Percentiles rank a stretch among this genome's conserved stretches.
Evolutionary conservation across 2,797 vertebrate genomes (phyloP).

Genomic region (Sebastes cheni): DNA sequence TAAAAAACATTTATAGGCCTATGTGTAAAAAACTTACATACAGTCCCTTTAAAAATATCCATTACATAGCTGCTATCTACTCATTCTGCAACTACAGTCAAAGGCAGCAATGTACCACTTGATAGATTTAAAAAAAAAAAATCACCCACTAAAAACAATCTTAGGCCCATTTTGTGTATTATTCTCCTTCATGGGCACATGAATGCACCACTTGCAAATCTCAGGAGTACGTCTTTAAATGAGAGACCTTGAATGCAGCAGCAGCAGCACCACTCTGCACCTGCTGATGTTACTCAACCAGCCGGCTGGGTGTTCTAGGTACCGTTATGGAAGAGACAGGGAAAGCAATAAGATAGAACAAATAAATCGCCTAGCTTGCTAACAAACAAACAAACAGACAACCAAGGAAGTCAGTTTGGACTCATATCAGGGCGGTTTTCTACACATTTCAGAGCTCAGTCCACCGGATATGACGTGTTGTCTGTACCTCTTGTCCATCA

Average conservation of each 20-base stretch:
- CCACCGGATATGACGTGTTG: constrained; percentile 59
- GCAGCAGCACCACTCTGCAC: constrained; percentile 1
- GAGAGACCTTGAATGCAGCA: constrained; percentile 6
- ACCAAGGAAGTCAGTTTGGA: not conserved
- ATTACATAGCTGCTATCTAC: not conserved
- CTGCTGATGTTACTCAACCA: constrained; percentile 16
- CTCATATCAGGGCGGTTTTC: not conserved
- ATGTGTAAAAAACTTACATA: too few species aligned
- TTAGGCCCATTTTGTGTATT: not conserved
- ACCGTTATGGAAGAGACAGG: not conserved
- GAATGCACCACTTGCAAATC: not conserved
- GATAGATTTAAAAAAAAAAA: not conserved
- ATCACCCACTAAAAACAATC: not conserved
- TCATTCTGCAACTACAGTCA: not conserved
- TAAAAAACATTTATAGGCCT: too few species aligned
- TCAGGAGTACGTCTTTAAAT: not conserved
- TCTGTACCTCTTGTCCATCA: constrained; percentile 31
- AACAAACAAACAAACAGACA: not conserved
- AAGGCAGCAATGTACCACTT: not conserved
- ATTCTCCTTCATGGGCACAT: not conserved
- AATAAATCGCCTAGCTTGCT: not conserved
- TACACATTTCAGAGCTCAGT: not conserved
- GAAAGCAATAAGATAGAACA: too few species aligned
- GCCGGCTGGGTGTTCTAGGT: not conserved
- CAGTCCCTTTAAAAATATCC: too few species aligned